These are phyloP conservation scores for Dromius quadrimaculatus DNA, from an alignment of 2,888 invertebrate species.

Conservation along the genomic window DNA sequence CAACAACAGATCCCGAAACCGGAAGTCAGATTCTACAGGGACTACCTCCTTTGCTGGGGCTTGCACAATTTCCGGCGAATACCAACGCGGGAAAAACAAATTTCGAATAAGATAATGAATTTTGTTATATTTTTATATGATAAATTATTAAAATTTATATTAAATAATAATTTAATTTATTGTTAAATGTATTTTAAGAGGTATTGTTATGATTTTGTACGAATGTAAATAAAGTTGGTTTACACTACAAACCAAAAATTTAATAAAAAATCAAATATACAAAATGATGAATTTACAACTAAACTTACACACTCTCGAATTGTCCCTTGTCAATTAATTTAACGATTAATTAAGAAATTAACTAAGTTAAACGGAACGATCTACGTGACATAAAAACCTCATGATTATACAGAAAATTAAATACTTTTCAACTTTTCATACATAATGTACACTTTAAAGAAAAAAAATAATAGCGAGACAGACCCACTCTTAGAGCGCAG, in stretches of 20 bases:
- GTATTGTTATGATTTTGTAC: slow-evolving; percentile 12
- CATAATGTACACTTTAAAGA: slow-evolving; percentile 39
- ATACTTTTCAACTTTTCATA: too few relatives aligned
- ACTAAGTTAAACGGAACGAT: slow-evolving; percentile 27
- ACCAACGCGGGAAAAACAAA: slow-evolving; percentile 14
- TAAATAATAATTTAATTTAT: neutral
- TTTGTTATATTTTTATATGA: neutral
- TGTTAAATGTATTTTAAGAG: neutral
- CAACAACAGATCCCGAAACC: slow-evolving; percentile 59
- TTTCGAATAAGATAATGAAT: neutral
- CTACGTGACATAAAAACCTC: slow-evolving; percentile 10
- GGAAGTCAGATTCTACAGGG: slow-evolving; percentile 59
- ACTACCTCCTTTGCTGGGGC: slow-evolving; percentile 58
- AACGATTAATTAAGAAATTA: slow-evolving; percentile 18
- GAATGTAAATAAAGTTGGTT: slow-evolving; percentile 37
- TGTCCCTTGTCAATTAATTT: slow-evolving; percentile 34
- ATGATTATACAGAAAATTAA: slow-evolving; percentile 21
- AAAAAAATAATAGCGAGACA: slow-evolving; percentile 2
- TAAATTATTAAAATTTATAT: slow-evolving; percentile 7
- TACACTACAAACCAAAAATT: slow-evolving; percentile 47
- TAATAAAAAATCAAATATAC: slow-evolving; percentile 46
- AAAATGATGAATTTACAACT: slow-evolving; percentile 35
- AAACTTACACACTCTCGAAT: slow-evolving; percentile 33
- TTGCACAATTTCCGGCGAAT: slow-evolving; percentile 35
- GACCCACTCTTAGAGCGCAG: neutral